Percentiles rank a stretch among this genome's conserved stretches.
phyloP scores from a whole-genome alignment of 2,888 invertebrate species.

The Drosophila infuscata region DNA sequence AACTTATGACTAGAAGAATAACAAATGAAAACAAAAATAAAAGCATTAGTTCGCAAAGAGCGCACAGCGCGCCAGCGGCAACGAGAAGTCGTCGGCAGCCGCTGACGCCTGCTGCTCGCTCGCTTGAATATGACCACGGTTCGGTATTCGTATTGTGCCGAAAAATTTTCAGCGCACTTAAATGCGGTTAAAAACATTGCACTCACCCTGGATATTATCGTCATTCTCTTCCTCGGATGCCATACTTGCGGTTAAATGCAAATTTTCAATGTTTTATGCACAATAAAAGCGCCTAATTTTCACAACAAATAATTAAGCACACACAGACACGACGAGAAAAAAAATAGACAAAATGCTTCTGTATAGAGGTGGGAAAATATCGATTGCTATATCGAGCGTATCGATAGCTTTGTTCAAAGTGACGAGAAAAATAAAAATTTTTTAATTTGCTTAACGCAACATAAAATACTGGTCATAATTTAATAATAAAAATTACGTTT shows the following conservation, averaged over 20 bases:
- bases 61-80: conserved; percentile 41
- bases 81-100: conserved; percentile 57
- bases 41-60: conserved; percentile 8
- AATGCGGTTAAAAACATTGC: conserved; percentile 47
- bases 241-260: conserved; percentile 86
- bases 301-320: conserved; percentile 77
- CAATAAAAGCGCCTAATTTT: conserved; percentile 72
- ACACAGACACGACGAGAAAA: conserved; percentile 76
- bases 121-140: conserved; percentile 79
- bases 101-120: conserved; percentile 66
- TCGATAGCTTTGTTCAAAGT: conserved; percentile 17
- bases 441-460: background rate
- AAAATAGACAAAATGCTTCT: conserved; percentile 62
- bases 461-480: background rate
- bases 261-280: conserved; percentile 64
- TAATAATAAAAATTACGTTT: background rate
- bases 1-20: conserved; percentile 28
- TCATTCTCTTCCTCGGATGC: conserved; percentile 95
- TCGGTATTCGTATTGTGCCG: conserved; percentile 65
- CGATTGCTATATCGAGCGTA: conserved; percentile 10
- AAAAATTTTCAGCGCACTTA: conserved; percentile 57
- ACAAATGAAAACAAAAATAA: conserved; percentile 56
- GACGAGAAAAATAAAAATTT: background rate
- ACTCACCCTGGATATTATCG: conserved; percentile 94
- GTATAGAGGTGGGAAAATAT: conserved; percentile 37